phyloP scores from a whole-genome alignment of 2,113 vertebrate genomes.

The Brachyistius frenatus region DNA sequence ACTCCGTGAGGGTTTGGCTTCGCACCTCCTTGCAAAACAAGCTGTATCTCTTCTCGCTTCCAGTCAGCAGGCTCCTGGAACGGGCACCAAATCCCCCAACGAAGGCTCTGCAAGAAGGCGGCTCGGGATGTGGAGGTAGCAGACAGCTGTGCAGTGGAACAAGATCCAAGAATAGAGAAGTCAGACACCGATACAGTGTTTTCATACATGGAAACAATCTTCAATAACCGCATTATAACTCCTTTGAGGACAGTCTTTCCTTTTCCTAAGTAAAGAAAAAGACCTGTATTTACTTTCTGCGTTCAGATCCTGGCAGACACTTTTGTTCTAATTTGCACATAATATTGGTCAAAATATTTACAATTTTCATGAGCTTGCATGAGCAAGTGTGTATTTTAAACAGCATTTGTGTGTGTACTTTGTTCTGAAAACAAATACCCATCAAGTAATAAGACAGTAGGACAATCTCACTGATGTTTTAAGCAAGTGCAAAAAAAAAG shows the following conservation, averaged over 20 bases:
- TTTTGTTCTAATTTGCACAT: not conserved
- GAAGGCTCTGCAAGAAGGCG: slow-evolving; percentile 87
- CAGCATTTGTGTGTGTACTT: not conserved
- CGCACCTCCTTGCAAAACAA: slow-evolving; percentile 87
- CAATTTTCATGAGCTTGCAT: not conserved
- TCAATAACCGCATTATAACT: not conserved
- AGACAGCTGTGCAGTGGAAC: slow-evolving; percentile 73
- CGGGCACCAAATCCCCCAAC: slow-evolving; percentile 92
- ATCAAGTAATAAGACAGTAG: not conserved
- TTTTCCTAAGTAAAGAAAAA: not conserved
- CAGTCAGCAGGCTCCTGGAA: slow-evolving; percentile 27
- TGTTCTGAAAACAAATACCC: not conserved
- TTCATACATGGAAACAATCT: not conserved
- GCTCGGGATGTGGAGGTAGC: slow-evolving; percentile 67
- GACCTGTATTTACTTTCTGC: not conserved
- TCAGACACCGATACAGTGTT: not conserved
- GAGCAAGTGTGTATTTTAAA: not conserved
- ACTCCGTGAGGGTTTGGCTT: slow-evolving; percentile 82
- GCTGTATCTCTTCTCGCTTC: slow-evolving; percentile 71
- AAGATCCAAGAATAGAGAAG: not conserved
- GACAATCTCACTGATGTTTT: not conserved
- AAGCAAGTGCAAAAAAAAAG: too few species aligned
- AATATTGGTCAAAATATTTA: not conserved
- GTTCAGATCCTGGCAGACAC: not conserved
- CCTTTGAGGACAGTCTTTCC: not conserved